Base-by-base conservation (phyloP, 2,797 vertebrate species). In the Helostoma temminkii region DNA sequence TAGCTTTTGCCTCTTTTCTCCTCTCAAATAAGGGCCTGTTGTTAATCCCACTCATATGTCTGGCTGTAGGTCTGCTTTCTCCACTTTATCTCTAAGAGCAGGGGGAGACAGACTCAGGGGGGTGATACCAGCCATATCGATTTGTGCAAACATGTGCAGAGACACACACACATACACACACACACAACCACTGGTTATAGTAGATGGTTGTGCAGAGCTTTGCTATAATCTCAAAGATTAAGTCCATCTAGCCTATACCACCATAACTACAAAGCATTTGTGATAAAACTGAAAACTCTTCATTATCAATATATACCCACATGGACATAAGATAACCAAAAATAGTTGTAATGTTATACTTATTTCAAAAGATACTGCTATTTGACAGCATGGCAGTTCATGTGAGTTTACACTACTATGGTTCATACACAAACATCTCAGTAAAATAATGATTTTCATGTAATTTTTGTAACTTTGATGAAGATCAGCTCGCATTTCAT, bases 31-130 rank as follows among this genome's bases (percentile, higher is more conserved):
- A 91, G 83, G 46, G 28, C 45, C 78, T 76, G 76, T 77, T 81
- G 85, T 88, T 90, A 92, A 92, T 91, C 89, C 84, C 73, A 80
- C 85, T 89, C 84, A 87, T 86, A 78, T 50, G 78, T 91, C 83
- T 85, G 73, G 68, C 85, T 84, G 81, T 68, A 66, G 81, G 84
- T 82, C 78, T 73, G 79, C 73, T 83, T 71, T 76, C 54, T 81
- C 70, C 48, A 47, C 76, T 88, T 88, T 88, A 90, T 92, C 87
- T 88, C 78, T 42, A 36, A 63, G 74, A 86, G 83, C 75, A 74
- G 34, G 62, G 56, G 61, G 67, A 64, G 75, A 45, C 32, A 46
- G 75, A 73, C 82, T 81, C 74, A 37, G 52, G 74, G 78, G 82
- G 79, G 66, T 78, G 81, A 89, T 86, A 85, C 81, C 76, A 55